Conservation (phyloP, 2,113 vertebrate species). For the Cyprinus carpio region DNA sequence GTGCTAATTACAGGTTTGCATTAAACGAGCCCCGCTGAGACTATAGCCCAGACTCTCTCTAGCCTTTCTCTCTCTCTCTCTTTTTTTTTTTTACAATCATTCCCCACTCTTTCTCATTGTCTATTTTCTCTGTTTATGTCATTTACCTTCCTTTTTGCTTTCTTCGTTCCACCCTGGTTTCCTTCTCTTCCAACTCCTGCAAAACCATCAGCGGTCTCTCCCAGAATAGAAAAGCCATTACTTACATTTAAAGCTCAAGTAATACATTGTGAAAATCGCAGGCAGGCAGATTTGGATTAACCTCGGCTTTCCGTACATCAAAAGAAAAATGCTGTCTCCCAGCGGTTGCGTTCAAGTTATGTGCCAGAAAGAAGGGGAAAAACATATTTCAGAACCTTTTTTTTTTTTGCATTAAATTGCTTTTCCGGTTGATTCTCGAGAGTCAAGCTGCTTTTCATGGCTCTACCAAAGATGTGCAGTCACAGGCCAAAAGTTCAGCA, state of each 20-base stretch:
- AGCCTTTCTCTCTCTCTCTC: not conserved
- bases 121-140: not conserved
- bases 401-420: slow-evolving; percentile 51
- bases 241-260: slow-evolving; percentile 46
- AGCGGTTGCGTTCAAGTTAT: slow-evolving; percentile 36
- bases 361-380: slow-evolving; percentile 7
- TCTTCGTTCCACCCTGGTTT: not conserved
- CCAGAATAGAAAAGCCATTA: slow-evolving; percentile 52
- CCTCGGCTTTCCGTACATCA: slow-evolving; percentile 43
- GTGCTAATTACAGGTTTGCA: slow-evolving; percentile 36
- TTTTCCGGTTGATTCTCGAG: slow-evolving; percentile 49
- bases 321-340: slow-evolving; percentile 51
- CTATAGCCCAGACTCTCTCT: not conserved
- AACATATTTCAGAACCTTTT: slow-evolving; percentile 25
- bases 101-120: not conserved
- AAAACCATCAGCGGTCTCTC: slow-evolving; percentile 21
- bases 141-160: not conserved
- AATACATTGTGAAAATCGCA: slow-evolving; percentile 43
- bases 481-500: slow-evolving; percentile 51
- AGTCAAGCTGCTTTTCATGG: slow-evolving; percentile 50
- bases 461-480: slow-evolving; percentile 48
- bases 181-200: not conserved
- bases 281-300: slow-evolving; percentile 49
- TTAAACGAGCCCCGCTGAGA: slow-evolving; percentile 1
- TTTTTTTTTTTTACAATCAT: not conserved